These are phyloP conservation scores for Dorcus parallelipipedus DNA, from an alignment of 2,888 invertebrate species.

Conservation along the genomic window DNA sequence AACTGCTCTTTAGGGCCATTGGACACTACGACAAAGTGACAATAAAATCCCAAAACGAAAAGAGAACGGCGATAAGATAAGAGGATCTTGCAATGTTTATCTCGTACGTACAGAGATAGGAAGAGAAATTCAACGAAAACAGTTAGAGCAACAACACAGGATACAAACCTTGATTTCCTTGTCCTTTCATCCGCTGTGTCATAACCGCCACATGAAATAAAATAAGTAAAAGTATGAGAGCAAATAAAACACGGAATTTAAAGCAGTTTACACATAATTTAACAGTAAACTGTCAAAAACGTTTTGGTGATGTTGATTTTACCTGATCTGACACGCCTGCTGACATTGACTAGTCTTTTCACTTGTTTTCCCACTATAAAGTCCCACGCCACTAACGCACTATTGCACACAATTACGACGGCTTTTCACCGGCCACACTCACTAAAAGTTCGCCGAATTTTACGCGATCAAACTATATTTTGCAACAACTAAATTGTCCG, in stretches of 20 bases:
- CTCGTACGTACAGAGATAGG: conserved; percentile 1
- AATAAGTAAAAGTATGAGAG: conserved; percentile 44
- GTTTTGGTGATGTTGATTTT: conserved; percentile 48
- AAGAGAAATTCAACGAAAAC: not conserved
- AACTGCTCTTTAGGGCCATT: conserved; percentile 78
- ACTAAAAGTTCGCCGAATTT: not conserved
- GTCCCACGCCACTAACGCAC: conserved; percentile 37
- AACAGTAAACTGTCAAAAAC: conserved; percentile 40
- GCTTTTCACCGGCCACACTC: conserved; percentile 32
- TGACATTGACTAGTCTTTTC: conserved; percentile 78
- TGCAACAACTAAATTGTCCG: conserved; percentile 43
- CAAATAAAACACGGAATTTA: conserved; percentile 33
- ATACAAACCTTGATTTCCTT: conserved; percentile 72
- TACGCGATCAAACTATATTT: conserved; percentile 18
- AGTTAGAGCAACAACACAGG: no score
- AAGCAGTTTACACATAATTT: conserved; percentile 30
- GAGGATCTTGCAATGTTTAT: not conserved
- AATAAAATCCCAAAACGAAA: not conserved
- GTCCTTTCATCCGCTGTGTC: conserved; percentile 79
- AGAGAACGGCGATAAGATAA: conserved; percentile 1
- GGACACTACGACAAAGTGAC: conserved; percentile 53
- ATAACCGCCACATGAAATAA: conserved; percentile 57
- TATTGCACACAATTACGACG: conserved; percentile 38
- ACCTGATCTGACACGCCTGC: conserved; percentile 90
- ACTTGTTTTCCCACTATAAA: conserved; percentile 48